These are phyloP conservation scores for Salvelinus namaycush DNA, from an alignment of 2,113 vertebrate species.

Conservation along the genomic window DNA sequence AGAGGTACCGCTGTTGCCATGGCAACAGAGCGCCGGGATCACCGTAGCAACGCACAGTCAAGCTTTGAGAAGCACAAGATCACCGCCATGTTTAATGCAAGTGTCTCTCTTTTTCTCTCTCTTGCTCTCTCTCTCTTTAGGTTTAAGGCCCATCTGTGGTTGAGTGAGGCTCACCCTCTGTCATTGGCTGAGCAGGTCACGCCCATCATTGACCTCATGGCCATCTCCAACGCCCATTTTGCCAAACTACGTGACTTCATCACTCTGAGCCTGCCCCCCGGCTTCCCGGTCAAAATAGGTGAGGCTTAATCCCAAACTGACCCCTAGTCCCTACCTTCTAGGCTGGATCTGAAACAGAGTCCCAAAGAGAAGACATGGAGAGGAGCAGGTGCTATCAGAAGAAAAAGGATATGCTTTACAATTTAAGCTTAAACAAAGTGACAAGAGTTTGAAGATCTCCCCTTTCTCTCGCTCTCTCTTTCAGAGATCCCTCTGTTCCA, in stretches of 20 bases:
- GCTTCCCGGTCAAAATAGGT: constrained; percentile 80
- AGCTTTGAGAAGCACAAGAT: not conserved
- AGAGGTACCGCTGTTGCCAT: constrained; percentile 57
- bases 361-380: not conserved
- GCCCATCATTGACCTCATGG: constrained; percentile 84
- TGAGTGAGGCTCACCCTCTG: constrained; percentile 79
- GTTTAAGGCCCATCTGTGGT: constrained; percentile 80
- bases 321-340: too few relatives aligned
- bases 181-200: constrained; percentile 81
- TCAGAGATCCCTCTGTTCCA: constrained; percentile 82
- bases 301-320: constrained; percentile 5
- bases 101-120: not conserved
- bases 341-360: too few relatives aligned
- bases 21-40: not conserved
- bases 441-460: not conserved
- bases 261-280: constrained; percentile 76
- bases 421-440: too few relatives aligned
- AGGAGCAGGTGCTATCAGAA: not conserved
- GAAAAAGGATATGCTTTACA: too few relatives aligned
- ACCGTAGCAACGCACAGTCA: not conserved
- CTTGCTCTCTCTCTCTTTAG: constrained; percentile 49
- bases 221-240: constrained; percentile 81
- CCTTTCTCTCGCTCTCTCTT: not conserved
- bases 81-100: not conserved
- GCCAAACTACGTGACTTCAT: constrained; percentile 82